Percentiles rank a stretch among this genome's conserved stretches.
These are phyloP conservation scores for Malurus cyaneus DNA, from an alignment of 2,113 vertebrate genomes.

Conservation along the genomic window DNA sequence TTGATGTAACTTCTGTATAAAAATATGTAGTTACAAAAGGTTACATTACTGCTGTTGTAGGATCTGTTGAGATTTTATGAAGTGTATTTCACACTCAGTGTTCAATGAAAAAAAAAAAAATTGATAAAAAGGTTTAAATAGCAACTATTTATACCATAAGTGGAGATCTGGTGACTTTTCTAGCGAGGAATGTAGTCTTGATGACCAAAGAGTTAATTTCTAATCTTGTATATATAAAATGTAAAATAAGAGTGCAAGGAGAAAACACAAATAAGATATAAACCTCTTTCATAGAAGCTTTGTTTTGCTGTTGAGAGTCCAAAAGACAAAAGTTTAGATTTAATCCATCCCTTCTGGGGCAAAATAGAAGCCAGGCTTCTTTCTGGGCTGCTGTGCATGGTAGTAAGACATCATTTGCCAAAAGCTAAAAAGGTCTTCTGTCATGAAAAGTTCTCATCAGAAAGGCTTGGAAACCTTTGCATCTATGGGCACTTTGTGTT, in stretches of 20 bases:
- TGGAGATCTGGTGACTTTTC: neutral
- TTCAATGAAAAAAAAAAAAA: neutral
- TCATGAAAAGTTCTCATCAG: constrained; percentile 29
- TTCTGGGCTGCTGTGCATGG: neutral
- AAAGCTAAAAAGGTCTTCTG: neutral
- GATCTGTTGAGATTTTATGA: neutral
- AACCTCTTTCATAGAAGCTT: neutral
- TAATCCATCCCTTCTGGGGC: neutral
- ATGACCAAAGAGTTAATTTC: neutral
- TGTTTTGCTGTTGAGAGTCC: neutral
- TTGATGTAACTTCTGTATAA: neutral
- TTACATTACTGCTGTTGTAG: neutral
- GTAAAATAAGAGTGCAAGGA: neutral
- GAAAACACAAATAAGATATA: neutral
- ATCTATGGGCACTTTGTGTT: constrained; percentile 50
- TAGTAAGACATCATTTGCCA: neutral
- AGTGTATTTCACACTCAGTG: neutral
- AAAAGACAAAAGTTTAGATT: neutral
- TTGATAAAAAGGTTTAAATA: fast-evolving
- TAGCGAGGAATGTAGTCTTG: neutral
- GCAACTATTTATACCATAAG: neutral
- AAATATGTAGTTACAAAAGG: neutral
- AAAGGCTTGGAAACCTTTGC: constrained; percentile 36
- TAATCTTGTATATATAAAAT: neutral
- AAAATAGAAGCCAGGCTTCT: neutral